Conservation (phyloP, 2,797 vertebrate species). For the Crypturellus tataupa region DNA sequence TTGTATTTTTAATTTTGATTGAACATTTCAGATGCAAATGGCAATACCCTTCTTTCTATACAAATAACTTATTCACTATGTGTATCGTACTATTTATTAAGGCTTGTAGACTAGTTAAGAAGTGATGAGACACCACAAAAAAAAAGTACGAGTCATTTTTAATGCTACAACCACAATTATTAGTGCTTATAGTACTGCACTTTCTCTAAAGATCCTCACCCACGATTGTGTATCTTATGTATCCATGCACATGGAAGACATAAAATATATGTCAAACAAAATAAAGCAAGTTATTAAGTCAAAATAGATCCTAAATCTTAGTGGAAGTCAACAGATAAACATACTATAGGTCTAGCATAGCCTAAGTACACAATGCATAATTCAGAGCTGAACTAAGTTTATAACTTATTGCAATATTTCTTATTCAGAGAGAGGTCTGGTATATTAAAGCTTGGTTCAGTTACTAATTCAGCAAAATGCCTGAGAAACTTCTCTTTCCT, state of each 20-base stretch:
- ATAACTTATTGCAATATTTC: slow-evolving; percentile 80
- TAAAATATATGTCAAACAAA: slow-evolving; percentile 89
- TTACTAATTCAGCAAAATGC: slow-evolving; percentile 76
- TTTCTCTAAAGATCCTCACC: slow-evolving; percentile 84
- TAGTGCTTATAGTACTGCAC: slow-evolving; percentile 71
- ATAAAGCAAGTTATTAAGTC: slow-evolving; percentile 86
- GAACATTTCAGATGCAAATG: neutral
- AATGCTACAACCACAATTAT: slow-evolving; percentile 66
- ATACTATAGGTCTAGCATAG: slow-evolving; percentile 81
- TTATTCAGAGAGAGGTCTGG: slow-evolving; percentile 64
- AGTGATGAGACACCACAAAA: slow-evolving; percentile 44
- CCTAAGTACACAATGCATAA: slow-evolving; percentile 85
- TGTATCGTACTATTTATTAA: slow-evolving; percentile 25
- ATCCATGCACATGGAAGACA: slow-evolving; percentile 83
- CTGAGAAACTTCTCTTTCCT: slow-evolving; percentile 34
- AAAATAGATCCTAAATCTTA: slow-evolving; percentile 85
- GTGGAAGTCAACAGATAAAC: slow-evolving; percentile 89
- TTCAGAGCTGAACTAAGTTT: slow-evolving; percentile 81
- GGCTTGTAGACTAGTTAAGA: neutral
- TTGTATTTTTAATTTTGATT: neutral
- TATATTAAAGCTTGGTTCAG: slow-evolving; percentile 73
- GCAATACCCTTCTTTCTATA: neutral
- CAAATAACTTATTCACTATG: slow-evolving; percentile 1
- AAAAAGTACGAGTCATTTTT: slow-evolving; percentile 16
- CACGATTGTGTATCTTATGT: slow-evolving; percentile 85